These are phyloP conservation scores for Diplosoma virens DNA, from an alignment of 23 tunicate species.

Conservation along the genomic window DNA sequence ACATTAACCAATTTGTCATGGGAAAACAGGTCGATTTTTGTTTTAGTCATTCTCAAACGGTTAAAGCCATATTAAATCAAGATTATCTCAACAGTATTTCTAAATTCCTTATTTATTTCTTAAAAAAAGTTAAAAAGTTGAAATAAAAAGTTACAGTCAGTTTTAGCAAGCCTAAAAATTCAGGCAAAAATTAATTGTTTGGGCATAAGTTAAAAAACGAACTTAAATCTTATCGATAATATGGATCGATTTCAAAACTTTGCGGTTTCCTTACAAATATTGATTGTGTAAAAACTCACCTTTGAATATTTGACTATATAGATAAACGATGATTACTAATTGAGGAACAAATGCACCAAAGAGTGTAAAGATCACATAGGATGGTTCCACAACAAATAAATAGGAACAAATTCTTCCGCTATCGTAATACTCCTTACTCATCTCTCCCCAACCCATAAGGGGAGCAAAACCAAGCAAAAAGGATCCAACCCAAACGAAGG, in stretches of 20 bases:
- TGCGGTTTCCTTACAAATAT: neutral
- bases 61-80: too few relatives aligned
- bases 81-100: too few relatives aligned
- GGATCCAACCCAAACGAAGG: slow-evolving; percentile 44
- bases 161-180: too few relatives aligned
- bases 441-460: slow-evolving; percentile 49
- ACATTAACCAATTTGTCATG: too few relatives aligned
- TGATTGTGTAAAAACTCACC: slow-evolving; percentile 26
- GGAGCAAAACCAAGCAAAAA: slow-evolving; percentile 68
- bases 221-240: too few relatives aligned
- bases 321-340: slow-evolving; percentile 34
- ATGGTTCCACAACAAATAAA: slow-evolving; percentile 37
- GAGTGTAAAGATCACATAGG: slow-evolving; percentile 51
- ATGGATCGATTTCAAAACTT: too few relatives aligned
- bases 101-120: too few relatives aligned
- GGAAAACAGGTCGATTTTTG: too few relatives aligned
- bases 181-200: neutral
- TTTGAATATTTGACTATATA: slow-evolving; percentile 57
- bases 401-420: slow-evolving; percentile 40
- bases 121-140: too few relatives aligned
- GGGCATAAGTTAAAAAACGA: neutral
- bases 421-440: neutral
- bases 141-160: too few relatives aligned
- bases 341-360: slow-evolving; percentile 64
- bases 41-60: too few relatives aligned